These are phyloP conservation scores for Cotesia congregata DNA, from an alignment of 2,888 invertebrate species.

Conservation along the genomic window DNA sequence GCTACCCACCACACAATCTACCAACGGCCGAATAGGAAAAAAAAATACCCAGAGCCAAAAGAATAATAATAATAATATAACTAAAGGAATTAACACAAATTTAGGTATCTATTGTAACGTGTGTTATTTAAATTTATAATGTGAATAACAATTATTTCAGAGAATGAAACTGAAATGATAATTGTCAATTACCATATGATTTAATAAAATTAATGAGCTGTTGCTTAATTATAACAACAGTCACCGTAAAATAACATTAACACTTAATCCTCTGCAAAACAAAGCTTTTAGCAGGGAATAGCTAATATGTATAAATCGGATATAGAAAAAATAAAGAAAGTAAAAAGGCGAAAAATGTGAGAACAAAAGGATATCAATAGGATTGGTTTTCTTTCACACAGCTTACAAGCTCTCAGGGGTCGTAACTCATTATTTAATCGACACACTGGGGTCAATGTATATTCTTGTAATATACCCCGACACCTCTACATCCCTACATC, in stretches of 20 bases:
- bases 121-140: neutral
- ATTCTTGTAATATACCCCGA: constrained; percentile 18
- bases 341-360: neutral
- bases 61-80: too few relatives aligned
- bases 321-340: neutral
- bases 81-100: neutral
- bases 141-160: neutral
- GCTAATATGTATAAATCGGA: neutral
- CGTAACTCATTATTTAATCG: constrained; percentile 46
- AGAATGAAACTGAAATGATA: neutral
- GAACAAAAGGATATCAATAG: constrained; percentile 43
- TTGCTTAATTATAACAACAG: neutral
- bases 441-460: constrained; percentile 45
- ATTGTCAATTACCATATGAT: neutral
- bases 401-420: constrained; percentile 45
- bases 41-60: too few relatives aligned
- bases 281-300: neutral
- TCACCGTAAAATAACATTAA: neutral
- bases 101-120: neutral
- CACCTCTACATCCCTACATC: neutral
- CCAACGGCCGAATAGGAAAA: too few relatives aligned
- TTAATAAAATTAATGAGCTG: neutral
- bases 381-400: constrained; percentile 30
- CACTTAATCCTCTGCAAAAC: neutral
- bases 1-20: too few relatives aligned